Conservation (phyloP, 2,113 vertebrate genomes). For the Neotoma lepida region DNA sequence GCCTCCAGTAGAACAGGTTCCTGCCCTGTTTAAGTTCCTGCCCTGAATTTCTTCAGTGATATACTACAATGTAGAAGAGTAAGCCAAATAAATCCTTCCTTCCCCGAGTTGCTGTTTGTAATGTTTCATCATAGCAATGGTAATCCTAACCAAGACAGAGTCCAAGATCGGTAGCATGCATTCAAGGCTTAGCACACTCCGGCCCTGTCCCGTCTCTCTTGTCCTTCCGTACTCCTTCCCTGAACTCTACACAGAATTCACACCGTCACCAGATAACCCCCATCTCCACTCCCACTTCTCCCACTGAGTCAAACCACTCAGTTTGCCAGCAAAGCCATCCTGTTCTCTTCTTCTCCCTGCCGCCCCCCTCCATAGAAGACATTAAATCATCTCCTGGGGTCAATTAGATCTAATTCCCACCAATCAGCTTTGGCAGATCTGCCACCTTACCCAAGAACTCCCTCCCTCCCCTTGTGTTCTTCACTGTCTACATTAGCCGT, state of each 20-base stretch:
- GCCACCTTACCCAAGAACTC: background rate
- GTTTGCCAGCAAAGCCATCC: background rate
- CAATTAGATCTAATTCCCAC: conserved; percentile 23
- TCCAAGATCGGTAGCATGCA: background rate
- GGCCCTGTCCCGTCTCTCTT: background rate
- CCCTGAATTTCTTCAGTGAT: background rate
- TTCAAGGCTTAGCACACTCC: background rate
- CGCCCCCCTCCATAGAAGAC: background rate
- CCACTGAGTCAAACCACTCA: background rate
- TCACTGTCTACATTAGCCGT: background rate
- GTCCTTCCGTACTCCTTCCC: background rate
- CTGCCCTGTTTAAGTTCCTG: background rate
- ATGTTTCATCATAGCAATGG: background rate
- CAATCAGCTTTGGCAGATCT: background rate
- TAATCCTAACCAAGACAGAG: background rate
- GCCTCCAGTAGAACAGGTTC: background rate
- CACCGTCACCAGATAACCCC: background rate
- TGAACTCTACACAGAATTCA: background rate
- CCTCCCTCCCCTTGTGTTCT: background rate
- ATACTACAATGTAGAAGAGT: background rate
- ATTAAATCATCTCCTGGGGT: background rate
- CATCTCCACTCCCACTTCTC: background rate
- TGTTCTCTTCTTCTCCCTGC: background rate
- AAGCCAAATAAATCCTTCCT: background rate
- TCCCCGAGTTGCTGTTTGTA: background rate